These are phyloP conservation scores for Drosophila ustulata DNA, from an alignment of 2,888 invertebrate genomes.

Conservation along the genomic window DNA sequence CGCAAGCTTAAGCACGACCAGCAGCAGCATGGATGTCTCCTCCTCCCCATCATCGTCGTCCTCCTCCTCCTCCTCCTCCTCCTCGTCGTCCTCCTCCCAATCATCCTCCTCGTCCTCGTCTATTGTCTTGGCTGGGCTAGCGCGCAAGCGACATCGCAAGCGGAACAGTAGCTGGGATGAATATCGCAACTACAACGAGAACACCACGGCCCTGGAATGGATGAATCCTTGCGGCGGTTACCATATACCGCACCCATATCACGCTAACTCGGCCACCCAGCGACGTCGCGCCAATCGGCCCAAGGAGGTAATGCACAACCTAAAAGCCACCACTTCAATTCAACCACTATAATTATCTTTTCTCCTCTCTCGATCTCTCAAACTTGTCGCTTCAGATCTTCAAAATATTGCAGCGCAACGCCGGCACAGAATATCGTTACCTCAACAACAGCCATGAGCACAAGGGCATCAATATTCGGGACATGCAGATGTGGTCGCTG, in stretches of 20 bases:
- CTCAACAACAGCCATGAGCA: slow-evolving; percentile 70
- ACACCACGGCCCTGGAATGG: slow-evolving; percentile 78
- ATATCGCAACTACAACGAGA: slow-evolving; percentile 75
- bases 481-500: slow-evolving; percentile 77
- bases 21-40: slow-evolving; percentile 11
- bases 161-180: slow-evolving; percentile 82
- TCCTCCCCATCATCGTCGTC: background rate
- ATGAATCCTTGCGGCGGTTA: slow-evolving; percentile 80
- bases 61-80: background rate
- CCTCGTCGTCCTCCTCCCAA: background rate
- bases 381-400: slow-evolving; percentile 62
- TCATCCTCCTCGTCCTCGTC: background rate
- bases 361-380: no score
- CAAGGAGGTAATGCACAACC: slow-evolving; percentile 63
- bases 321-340: no score
- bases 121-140: background rate
- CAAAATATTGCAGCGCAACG: slow-evolving; percentile 74
- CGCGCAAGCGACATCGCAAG: slow-evolving; percentile 80
- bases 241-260: slow-evolving; percentile 51
- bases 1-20: background rate
- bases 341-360: no score
- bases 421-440: slow-evolving; percentile 73
- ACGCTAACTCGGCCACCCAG: slow-evolving; percentile 15
- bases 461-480: slow-evolving; percentile 74
- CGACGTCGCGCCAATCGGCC: slow-evolving; percentile 59